A percentile compares a stretch with the other conserved stretches of the same genome.
Conservation (phyloP, 2,888 invertebrate species). For the Trichacis sp. region DNA sequence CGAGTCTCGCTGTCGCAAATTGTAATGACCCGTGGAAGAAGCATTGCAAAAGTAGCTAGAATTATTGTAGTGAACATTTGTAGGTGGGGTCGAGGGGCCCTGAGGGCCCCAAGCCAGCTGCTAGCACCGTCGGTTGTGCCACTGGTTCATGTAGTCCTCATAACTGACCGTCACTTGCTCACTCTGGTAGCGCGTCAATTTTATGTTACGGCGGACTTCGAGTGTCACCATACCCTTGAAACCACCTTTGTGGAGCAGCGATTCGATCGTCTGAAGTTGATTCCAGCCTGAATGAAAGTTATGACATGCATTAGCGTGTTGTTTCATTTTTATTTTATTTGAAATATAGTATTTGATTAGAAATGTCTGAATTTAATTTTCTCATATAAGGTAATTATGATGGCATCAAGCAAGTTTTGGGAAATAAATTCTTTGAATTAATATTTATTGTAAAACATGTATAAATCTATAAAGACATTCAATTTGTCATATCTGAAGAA, state of each 20-base stretch:
- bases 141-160: conserved; percentile 81
- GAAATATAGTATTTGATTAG: no score
- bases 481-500: no score
- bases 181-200: conserved; percentile 95
- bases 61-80: conserved; percentile 51
- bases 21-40: conserved; percentile 23
- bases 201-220: conserved; percentile 88
- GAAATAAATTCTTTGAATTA: no score
- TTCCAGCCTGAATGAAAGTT: conserved; percentile 88
- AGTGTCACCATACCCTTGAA: conserved; percentile 92
- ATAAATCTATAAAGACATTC: no score
- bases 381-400: no score
- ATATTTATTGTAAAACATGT: no score
- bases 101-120: conserved; percentile 74
- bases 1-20: not conserved
- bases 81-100: conserved; percentile 53
- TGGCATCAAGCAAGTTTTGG: no score
- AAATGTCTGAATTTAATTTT: no score
- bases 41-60: conserved; percentile 44
- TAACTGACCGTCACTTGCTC: conserved; percentile 93
- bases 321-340: no score
- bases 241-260: conserved; percentile 95
- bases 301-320: no score
- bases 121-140: conserved; percentile 80
- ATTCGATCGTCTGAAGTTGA: conserved; percentile 98